Evolutionary conservation across 2,113 vertebrate species (phyloP).

Genomic region (Elephas maximus): DNA sequence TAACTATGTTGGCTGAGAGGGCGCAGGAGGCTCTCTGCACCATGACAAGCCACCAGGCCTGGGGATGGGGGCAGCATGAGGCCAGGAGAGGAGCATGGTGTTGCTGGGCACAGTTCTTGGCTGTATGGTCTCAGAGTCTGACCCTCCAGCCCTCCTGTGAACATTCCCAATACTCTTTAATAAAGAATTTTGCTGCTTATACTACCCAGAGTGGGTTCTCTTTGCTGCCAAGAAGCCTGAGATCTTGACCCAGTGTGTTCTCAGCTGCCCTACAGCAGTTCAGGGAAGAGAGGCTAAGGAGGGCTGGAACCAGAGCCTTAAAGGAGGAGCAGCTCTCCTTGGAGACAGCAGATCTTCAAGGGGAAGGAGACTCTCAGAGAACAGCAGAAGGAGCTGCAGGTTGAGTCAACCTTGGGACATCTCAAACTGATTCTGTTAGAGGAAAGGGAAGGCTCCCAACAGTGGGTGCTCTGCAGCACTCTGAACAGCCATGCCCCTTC

Average conservation of each 20-base stretch:
- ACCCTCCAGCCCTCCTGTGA: background rate
- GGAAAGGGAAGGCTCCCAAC: background rate
- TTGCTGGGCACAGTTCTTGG: background rate
- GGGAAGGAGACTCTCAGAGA: background rate
- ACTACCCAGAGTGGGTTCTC: background rate
- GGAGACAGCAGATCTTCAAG: background rate
- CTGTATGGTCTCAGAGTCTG: background rate
- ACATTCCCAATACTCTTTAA: background rate
- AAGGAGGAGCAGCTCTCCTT: background rate
- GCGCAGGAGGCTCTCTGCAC: background rate
- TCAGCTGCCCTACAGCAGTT: background rate
- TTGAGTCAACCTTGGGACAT: background rate
- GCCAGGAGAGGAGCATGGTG: fast-evolving
- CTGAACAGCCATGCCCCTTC: background rate
- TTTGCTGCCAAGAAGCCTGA: background rate
- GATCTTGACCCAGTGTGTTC: background rate
- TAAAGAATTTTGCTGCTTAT: background rate
- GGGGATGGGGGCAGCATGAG: background rate
- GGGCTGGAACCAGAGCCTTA: background rate
- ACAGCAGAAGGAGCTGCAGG: background rate
- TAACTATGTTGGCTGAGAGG: background rate
- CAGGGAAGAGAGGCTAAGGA: background rate
- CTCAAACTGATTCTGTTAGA: background rate
- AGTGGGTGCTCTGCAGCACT: too few relatives aligned
- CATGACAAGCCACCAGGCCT: background rate